These are phyloP conservation scores for Amphipoea oculea DNA, from an alignment of 2,888 invertebrate species.

Conservation along the genomic window DNA sequence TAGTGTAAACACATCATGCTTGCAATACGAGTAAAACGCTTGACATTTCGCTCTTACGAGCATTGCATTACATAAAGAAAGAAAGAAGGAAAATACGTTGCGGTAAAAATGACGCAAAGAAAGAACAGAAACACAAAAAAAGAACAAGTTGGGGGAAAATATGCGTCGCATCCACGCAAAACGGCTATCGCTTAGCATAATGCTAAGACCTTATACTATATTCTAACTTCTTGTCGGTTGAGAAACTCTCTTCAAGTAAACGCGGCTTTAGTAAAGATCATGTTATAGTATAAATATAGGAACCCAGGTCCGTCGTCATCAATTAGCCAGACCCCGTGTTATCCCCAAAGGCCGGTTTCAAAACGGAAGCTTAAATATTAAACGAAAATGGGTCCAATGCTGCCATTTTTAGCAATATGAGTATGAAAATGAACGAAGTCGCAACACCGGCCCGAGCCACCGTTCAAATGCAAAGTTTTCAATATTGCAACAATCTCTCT, in stretches of 20 bases:
- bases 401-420: constrained; percentile 40
- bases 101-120: too few relatives aligned
- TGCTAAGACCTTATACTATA: neutral
- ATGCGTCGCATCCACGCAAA: neutral
- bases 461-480: constrained; percentile 68
- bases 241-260: neutral
- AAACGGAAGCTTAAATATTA: constrained; percentile 30
- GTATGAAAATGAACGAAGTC: constrained; percentile 47
- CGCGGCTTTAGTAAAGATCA: neutral
- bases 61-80: neutral
- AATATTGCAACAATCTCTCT: constrained; percentile 68
- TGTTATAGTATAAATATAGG: neutral
- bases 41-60: neutral
- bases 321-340: constrained; percentile 11
- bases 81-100: too few relatives aligned
- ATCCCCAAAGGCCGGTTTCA: neutral
- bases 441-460: constrained; percentile 29
- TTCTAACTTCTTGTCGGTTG: neutral
- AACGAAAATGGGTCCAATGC: constrained; percentile 21
- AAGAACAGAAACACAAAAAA: too few relatives aligned
- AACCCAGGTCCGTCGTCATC: neutral
- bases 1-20: neutral
- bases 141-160: neutral
- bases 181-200: neutral
- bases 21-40: neutral